phyloP scores from a whole-genome alignment of 2,797 vertebrate species.

The Coregonus suidteri region DNA sequence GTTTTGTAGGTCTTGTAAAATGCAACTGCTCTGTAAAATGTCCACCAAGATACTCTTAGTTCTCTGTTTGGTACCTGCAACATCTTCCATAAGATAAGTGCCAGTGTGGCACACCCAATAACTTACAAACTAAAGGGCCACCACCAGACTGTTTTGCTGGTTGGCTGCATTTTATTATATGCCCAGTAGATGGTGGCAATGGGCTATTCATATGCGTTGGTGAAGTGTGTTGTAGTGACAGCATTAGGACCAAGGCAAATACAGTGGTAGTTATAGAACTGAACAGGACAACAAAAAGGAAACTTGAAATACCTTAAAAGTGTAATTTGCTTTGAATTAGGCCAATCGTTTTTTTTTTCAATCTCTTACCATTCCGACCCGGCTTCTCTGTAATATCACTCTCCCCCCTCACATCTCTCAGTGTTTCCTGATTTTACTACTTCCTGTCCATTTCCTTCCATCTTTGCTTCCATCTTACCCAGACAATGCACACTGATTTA shows the following conservation, averaged over 20 bases:
- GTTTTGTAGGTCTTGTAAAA: neutral
- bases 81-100: neutral
- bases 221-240: neutral
- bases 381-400: neutral
- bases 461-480: neutral
- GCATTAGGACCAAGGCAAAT: neutral
- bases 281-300: neutral
- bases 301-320: neutral
- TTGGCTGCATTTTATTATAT: neutral
- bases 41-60: no score
- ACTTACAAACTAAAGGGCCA: neutral
- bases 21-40: no score
- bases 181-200: conserved; percentile 59
- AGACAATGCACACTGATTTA: neutral
- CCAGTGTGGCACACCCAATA: neutral
- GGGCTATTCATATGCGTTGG: conserved; percentile 13
- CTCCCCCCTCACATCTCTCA: neutral
- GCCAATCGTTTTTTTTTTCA: no score
- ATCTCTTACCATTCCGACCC: neutral
- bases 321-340: neutral
- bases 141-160: neutral
- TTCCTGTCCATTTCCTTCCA: neutral
- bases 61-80: no score
- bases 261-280: neutral
- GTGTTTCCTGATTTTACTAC: neutral